Conservation (phyloP, 2,888 invertebrate genomes). For the Tholera decimalis region DNA sequence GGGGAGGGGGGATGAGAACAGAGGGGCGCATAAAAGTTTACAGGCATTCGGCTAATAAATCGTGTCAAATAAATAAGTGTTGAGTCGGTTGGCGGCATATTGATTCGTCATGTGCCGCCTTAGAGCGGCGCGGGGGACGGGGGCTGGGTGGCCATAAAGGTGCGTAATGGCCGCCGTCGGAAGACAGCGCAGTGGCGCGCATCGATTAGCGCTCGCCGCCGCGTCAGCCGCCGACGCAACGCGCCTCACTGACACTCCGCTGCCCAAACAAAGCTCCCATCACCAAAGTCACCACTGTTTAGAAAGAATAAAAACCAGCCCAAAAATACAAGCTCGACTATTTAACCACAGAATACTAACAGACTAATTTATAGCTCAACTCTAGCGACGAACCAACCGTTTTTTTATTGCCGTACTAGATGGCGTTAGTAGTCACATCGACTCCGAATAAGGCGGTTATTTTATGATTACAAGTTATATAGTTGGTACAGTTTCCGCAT, state of each 20-base stretch:
- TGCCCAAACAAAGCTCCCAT: conserved; percentile 60
- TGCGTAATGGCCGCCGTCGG: conserved; percentile 94
- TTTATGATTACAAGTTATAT: conserved; percentile 55
- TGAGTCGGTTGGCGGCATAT: conserved; percentile 91
- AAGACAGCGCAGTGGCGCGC: conserved; percentile 93
- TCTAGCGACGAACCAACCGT: conserved; percentile 45
- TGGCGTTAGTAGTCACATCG: conserved; percentile 68
- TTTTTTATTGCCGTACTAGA: conserved; percentile 62
- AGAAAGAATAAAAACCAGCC: conserved; percentile 11
- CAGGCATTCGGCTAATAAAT: conserved; percentile 91
- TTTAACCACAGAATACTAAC: conserved; percentile 39
- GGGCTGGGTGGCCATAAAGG: conserved; percentile 93
- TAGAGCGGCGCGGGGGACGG: conserved; percentile 81
- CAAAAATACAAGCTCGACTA: conserved; percentile 43
- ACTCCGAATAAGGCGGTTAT: conserved; percentile 52
- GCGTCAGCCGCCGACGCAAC: conserved; percentile 89
- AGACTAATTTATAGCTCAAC: conserved; percentile 37
- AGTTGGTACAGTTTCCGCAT: conserved; percentile 41
- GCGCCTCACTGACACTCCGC: conserved; percentile 67
- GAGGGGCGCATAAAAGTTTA: conserved; percentile 89
- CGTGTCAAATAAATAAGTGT: conserved; percentile 91
- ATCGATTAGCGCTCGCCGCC: conserved; percentile 93
- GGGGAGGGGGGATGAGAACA: conserved; percentile 74
- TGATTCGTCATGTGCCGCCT: conserved; percentile 91
- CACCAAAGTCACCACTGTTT: conserved; percentile 48